Evolutionary conservation across 2,113 vertebrate genomes (phyloP), one percentile per base, ranked within the genome.

Genomic region (Pao palembangensis): DNA sequence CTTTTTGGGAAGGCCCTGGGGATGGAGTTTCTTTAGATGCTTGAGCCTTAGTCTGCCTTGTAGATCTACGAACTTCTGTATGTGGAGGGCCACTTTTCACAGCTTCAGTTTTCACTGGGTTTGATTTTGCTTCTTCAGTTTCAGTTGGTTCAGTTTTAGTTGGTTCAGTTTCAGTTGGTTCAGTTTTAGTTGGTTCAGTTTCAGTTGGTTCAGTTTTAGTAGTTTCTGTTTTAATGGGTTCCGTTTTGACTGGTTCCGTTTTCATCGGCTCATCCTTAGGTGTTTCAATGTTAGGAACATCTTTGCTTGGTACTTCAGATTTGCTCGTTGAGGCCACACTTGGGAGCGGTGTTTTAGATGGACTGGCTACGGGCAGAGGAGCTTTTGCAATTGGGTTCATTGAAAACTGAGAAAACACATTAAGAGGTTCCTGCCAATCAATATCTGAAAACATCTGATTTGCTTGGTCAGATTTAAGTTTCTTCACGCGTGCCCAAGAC

Each of bases 401-500:
- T 52, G 67, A 49, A 47, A 80, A 62, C 2, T 75, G 57, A 56
- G 67, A 68, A 16, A 66, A 54, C 11, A n/a, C 12, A 56, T 67
- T 56, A 41, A 75, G 55, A 3, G 62, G 80, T 5, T 28, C 51
- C 42, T 82, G 78, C 75, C 76, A 85, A 3, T 76, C 82, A 0
- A 78, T 79, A 16, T 83, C 81, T 5, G 75, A 78, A 44, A 85
- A 80, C 63, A 83, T 86, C 69, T 89, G 90, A 79, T 82, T 89
- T 15, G 85, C 85, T 67, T 92, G 88, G 58, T 92, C 91, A 0
- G 88, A 87, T 69, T 92, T 92, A 0, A 92, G 80, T 65, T 91
- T 90, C 81, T 96, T 98, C 53, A 99, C 94, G 79, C 94, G 95
- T 23, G 94, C 96, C 97, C 97, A 99, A n/a, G 94, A 97, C 80